Evolutionary conservation across 2,888 invertebrate genomes (phyloP).

Genomic region (Dryobota labecula): DNA sequence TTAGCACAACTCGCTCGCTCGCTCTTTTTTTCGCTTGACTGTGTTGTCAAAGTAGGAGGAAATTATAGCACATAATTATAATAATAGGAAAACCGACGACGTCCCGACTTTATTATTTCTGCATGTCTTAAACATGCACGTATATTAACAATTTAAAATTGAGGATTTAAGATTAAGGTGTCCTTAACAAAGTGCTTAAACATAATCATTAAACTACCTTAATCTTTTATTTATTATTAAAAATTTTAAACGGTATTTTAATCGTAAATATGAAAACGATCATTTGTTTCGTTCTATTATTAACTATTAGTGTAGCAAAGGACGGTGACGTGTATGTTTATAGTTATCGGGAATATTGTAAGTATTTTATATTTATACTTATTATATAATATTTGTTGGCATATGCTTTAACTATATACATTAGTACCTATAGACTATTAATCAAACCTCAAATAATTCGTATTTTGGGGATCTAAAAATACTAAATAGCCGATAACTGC

Average conservation of each 20-base stretch:
- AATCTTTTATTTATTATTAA: neutral
- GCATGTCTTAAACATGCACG: neutral
- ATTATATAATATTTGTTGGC: too few species aligned
- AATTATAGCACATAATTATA: neutral
- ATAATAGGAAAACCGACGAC: neutral
- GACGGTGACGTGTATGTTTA: neutral
- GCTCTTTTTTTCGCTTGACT: too few species aligned
- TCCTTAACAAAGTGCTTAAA: neutral
- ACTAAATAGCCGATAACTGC: too few species aligned
- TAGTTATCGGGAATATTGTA: neutral
- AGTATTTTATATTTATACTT: conserved; percentile 2
- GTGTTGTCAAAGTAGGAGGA: neutral
- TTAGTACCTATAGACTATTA: too few species aligned
- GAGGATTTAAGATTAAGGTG: too few species aligned
- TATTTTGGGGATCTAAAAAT: too few species aligned
- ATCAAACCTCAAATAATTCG: too few species aligned
- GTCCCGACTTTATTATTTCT: neutral
- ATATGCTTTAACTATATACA: too few species aligned
- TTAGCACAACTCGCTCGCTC: too few species aligned
- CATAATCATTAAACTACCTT: neutral
- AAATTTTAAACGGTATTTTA: neutral
- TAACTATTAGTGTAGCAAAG: neutral
- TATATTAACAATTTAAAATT: neutral
- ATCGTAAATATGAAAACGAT: too few species aligned
- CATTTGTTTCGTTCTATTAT: neutral